Evolutionary conservation across 2,113 vertebrate species (phyloP).

Genomic region (Pseudorectes ferrugineus): DNA sequence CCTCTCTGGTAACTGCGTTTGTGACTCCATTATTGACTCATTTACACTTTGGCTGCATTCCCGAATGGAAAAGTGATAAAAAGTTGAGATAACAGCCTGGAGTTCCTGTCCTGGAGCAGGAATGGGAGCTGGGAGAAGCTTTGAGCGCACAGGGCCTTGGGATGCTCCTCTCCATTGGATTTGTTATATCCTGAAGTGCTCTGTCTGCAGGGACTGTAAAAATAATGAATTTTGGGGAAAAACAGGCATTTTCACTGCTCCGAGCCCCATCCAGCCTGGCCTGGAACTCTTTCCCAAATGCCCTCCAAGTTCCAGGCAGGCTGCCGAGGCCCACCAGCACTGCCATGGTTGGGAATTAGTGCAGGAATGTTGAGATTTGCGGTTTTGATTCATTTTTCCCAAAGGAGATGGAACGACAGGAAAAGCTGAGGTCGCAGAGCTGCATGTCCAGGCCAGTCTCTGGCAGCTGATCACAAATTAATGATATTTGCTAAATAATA

Average conservation of each 20-base stretch:
- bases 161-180: not conserved
- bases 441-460: not conserved
- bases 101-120: not conserved
- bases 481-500: not conserved
- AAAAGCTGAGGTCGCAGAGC: not conserved
- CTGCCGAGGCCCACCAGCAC: not conserved
- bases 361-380: not conserved
- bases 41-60: not conserved
- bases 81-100: not conserved
- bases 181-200: accelerated
- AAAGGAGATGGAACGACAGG: not conserved
- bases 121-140: not conserved
- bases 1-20: not conserved
- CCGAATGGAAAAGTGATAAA: not conserved
- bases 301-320: not conserved
- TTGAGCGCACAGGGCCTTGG: accelerated
- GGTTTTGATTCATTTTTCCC: not conserved
- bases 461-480: not conserved
- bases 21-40: slow-evolving; percentile 5
- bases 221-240: not conserved
- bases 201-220: not conserved
- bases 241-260: not conserved
- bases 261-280: not conserved
- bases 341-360: accelerated
- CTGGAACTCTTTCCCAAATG: not conserved